Base-by-base conservation (phyloP, 2,113 vertebrate genomes). In the Oryzias javanicus region DNA sequence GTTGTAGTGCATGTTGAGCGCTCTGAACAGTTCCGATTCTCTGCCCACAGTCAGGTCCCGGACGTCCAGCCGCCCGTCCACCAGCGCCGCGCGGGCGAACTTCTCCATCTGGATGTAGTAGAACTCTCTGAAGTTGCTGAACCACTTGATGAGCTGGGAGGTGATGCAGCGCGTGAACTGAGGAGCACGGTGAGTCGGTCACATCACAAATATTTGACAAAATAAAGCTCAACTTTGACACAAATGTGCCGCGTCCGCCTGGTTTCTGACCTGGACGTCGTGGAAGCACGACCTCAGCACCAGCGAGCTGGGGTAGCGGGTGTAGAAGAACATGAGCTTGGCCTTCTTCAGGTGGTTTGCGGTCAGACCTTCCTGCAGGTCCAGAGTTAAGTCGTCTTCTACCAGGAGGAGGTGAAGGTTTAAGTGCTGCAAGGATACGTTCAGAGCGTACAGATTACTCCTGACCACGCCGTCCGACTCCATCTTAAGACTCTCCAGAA, bases 51-150 rank as follows among this genome's bases (percentile, higher is more conserved):
- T 78, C 67, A 95, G 90, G 57, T 69, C 64, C 27, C 84, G 51
- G 7, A 82, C 60, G 0, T 93, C 86, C 2, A 64, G 59, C 19
- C 86, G 56, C 0, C 92, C 94, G 1, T 94, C 93, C 14, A 86
- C 55, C 61, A 95, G 72, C 1, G 94, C 93, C 45, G 92, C 94
- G 3, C 95, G 93, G 45, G 94, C 95, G 46, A 87, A 95, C 87
- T 95, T 96, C 83, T 98, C 95, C 91, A 95, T 95, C 85, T 98
- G 95, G 88, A 98, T 98, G 76, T 97, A 98, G 88, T 92, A 98
- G 75, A 96, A 98, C 88, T 98, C 95, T 1, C 95, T 92, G 80
- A 98, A 98, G 85, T 98, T 98, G 74, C 95, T 98, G 90, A 98
- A 98, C 95, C 95, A 98, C 73, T 98, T 98, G 90, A 96, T 95